phyloP scores from a whole-genome alignment of 2,888 invertebrate species.

The Clivina fossor region DNA sequence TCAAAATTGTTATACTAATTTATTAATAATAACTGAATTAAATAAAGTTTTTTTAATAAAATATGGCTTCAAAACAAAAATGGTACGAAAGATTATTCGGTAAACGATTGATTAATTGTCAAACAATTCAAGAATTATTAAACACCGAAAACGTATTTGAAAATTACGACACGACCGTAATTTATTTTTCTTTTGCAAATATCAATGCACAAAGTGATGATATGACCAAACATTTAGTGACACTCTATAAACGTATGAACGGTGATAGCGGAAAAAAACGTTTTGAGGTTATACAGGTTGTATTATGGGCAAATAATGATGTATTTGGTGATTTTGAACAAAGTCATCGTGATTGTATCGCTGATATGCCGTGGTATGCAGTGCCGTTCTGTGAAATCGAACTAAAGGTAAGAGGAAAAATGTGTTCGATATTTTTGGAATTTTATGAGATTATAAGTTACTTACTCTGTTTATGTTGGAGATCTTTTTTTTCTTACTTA shows the following conservation, averaged over 20 bases:
- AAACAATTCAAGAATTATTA: conserved; percentile 51
- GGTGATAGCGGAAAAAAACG: conserved; percentile 53
- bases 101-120: conserved; percentile 58
- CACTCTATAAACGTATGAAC: conserved; percentile 57
- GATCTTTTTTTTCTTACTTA: no score
- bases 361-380: conserved; percentile 70
- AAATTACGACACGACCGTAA: conserved; percentile 60
- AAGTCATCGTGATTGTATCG: conserved; percentile 63
- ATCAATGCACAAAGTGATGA: conserved; percentile 69
- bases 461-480: no score
- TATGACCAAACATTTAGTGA: conserved; percentile 64
- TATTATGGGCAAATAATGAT: conserved; percentile 67
- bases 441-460: no score
- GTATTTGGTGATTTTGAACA: conserved; percentile 67
- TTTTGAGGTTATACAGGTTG: conserved; percentile 68
- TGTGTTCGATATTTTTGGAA: no score
- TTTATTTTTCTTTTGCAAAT: conserved; percentile 73
- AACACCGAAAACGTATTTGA: conserved; percentile 57
- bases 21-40: no score
- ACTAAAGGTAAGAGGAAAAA: conserved; percentile 63
- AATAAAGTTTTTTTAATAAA: no score
- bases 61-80: conserved; percentile 51
- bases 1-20: no score
- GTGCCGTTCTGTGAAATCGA: conserved; percentile 71
- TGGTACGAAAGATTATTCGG: conserved; percentile 67